Conservation (phyloP, 2,113 vertebrate species). For the Macrotis lagotis region DNA sequence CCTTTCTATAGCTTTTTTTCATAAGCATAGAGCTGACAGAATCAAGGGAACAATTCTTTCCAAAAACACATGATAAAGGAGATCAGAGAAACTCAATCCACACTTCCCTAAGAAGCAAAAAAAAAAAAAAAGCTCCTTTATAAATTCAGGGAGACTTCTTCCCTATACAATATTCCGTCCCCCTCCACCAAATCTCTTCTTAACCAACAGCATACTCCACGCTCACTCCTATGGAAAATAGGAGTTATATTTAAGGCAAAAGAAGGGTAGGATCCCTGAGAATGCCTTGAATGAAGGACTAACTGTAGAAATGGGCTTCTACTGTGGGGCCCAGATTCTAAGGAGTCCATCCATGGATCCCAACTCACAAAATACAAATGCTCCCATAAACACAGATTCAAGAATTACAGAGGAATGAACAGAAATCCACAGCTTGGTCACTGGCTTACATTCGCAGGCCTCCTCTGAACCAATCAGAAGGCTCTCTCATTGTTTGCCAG, state of each 20-base stretch:
- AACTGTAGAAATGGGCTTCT: constrained; percentile 21
- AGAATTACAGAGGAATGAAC: constrained; percentile 56
- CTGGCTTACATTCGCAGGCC: constrained; percentile 80
- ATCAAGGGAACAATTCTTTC: neutral
- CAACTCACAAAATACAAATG: neutral
- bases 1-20: neutral
- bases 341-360: constrained; percentile 7
- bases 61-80: neutral
- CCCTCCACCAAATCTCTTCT: neutral
- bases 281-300: neutral
- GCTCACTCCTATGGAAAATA: neutral
- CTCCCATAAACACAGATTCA: neutral
- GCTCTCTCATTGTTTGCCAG: constrained; percentile 88
- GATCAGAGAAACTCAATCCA: neutral
- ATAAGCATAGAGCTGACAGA: neutral
- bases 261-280: neutral
- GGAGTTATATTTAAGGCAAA: constrained; percentile 28
- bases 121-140: neutral
- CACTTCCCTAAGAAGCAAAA: neutral
- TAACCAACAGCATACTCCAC: neutral
- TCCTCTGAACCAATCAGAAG: constrained; percentile 83
- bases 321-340: neutral
- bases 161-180: neutral
- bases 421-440: constrained; percentile 72
- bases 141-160: constrained; percentile 10